Conservation (phyloP, 2,113 vertebrate species). For the Seriola dumerili region DNA sequence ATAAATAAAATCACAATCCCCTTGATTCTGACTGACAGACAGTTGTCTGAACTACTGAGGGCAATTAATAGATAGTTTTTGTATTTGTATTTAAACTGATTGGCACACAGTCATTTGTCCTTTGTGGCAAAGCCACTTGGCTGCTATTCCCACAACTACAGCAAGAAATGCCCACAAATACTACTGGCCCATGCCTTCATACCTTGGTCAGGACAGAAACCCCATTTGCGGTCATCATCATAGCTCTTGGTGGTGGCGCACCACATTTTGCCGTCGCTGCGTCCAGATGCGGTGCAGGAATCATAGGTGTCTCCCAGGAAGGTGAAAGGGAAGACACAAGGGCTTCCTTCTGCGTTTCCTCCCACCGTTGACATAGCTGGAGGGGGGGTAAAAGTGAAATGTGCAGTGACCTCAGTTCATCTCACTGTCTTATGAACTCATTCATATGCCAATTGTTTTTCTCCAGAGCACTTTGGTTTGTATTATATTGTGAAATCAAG, state of each 20-base stretch:
- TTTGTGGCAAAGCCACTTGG: not conserved
- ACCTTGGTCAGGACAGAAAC: conserved; percentile 98
- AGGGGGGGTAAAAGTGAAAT: conserved; percentile 3
- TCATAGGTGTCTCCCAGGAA: conserved; percentile 93
- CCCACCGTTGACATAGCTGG: conserved; percentile 96
- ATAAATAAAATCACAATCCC: not conserved
- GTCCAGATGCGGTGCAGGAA: conserved; percentile 91
- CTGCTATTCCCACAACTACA: not conserved
- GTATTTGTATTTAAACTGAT: not conserved
- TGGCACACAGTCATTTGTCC: not conserved
- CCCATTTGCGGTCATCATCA: conserved; percentile 97
- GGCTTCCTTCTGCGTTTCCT: conserved; percentile 93
- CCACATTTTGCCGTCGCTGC: conserved; percentile 94
- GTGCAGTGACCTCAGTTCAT: not conserved
- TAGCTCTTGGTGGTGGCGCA: conserved; percentile 90
- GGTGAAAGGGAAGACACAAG: conserved; percentile 95
- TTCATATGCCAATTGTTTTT: conserved; percentile 26
- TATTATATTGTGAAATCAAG: conserved; percentile 42
- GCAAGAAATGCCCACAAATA: not conserved
- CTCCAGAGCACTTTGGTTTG: conserved; percentile 24
- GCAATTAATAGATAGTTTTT: not conserved
- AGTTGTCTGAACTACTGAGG: not conserved
- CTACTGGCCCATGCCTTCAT: not conserved
- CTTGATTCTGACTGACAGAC: not conserved
- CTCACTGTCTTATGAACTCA: conserved; percentile 4